These are phyloP conservation scores for Dicerorhinus sumatrensis DNA, from an alignment of 2,113 vertebrate species.

Conservation along the genomic window DNA sequence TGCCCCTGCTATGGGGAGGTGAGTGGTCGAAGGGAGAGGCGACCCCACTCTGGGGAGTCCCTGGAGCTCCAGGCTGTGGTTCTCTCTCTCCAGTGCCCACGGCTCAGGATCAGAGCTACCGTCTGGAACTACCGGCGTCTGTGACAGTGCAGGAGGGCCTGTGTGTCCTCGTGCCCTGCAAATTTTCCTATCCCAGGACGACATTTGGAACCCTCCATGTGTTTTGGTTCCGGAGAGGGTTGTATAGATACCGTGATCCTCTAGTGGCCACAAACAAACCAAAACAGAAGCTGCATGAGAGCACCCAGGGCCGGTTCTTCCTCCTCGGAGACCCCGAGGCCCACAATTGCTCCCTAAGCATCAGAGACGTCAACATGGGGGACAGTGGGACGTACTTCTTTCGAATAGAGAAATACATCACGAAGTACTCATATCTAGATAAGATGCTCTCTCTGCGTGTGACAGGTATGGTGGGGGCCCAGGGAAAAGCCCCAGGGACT, in stretches of 20 bases:
- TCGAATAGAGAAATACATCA: too few species aligned
- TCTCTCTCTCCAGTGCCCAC: too few species aligned
- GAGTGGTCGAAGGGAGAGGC: too few species aligned
- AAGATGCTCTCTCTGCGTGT: too few species aligned
- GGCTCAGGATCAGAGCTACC: not conserved
- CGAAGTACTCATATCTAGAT: too few species aligned
- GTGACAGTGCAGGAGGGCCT: not conserved
- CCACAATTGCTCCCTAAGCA: not conserved
- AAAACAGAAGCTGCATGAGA: fast-evolving
- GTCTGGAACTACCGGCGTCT: fast-evolving
- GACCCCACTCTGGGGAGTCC: too few species aligned
- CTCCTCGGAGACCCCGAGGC: not conserved
- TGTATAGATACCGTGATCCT: fast-evolving
- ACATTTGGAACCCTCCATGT: fast-evolving
- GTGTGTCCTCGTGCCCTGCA: not conserved
- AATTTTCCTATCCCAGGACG: fast-evolving
- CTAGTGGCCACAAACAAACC: constrained; percentile 11
- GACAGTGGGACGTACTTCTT: not conserved
- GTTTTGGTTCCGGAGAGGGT: not conserved
- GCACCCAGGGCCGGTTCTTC: not conserved
- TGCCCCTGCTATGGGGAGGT: too few species aligned
- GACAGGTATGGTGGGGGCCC: too few species aligned
- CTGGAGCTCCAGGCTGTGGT: too few species aligned
- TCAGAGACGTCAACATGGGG: not conserved
- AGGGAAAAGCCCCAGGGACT: too few species aligned